Percentiles rank a stretch among this genome's conserved stretches.
phyloP scores from a whole-genome alignment of 1,140 invertebrate species.

The Trichoplusia ni region DNA sequence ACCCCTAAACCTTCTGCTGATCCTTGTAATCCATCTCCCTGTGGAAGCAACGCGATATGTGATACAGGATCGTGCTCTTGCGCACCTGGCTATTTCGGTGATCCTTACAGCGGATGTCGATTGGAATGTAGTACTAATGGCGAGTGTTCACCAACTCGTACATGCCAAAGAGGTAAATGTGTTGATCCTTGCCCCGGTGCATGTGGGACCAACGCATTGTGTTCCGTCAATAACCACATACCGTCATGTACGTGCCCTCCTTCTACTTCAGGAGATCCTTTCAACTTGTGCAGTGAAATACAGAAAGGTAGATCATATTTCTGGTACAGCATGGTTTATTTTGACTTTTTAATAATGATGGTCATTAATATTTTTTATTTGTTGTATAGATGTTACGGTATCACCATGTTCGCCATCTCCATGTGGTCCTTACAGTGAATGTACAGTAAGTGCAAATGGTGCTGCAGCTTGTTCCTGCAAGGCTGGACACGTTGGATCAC shows the following conservation, averaged over 20 bases:
- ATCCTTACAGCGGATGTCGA: slow-evolving; percentile 85
- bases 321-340: neutral
- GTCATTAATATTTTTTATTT: neutral
- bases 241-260: slow-evolving; percentile 87
- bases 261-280: slow-evolving; percentile 87
- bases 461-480: slow-evolving; percentile 88
- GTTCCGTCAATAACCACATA: slow-evolving; percentile 87
- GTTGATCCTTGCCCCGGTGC: slow-evolving; percentile 88
- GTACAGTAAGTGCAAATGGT: slow-evolving; percentile 84
- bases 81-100: slow-evolving; percentile 83
- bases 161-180: slow-evolving; percentile 89
- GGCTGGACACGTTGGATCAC: slow-evolving; percentile 87
- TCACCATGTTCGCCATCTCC: slow-evolving; percentile 87
- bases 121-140: slow-evolving; percentile 85
- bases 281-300: slow-evolving; percentile 84
- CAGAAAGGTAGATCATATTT: slow-evolving; percentile 70
- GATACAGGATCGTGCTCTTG: slow-evolving; percentile 84
- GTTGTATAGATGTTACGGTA: neutral
- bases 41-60: slow-evolving; percentile 88
- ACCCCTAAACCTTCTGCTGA: slow-evolving; percentile 79
- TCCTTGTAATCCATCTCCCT: slow-evolving; percentile 87
- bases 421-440: slow-evolving; percentile 89
- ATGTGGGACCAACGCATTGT: slow-evolving; percentile 87
- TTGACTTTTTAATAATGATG: too few relatives aligned
- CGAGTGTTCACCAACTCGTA: slow-evolving; percentile 84